Base-by-base conservation (phyloP, 2,888 invertebrate species). In the Euzetes globulus region DNA sequence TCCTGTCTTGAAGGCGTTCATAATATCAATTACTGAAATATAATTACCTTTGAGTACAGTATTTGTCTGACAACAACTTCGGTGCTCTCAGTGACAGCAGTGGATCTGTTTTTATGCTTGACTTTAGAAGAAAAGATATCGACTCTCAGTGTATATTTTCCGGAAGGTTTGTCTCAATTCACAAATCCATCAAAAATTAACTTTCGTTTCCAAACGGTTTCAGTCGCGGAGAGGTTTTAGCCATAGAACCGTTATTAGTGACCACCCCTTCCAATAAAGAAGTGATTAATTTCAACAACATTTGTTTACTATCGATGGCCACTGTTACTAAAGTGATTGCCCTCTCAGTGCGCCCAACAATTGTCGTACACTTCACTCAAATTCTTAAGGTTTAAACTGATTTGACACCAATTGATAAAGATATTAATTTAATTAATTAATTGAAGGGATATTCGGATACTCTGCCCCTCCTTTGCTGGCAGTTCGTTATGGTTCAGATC, bases 71-170 rank as follows among this genome's bases (percentile, higher is more conserved):
- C 77, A 86, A 88, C 6, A 88, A 89, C 33, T 82, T 91, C 75
- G 92, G 91, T 0, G 84, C 92, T 41, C 90, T 90, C 79, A 90
- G 93, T 25, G 97, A 98, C 81, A 92, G 91, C 68, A 93, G 95
- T 1, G 98, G 98, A 0, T 97, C 95, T 0, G 96, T 98, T 1
- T 98, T 95, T 88, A 90, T 94, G 78, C 85, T 97, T 50, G 91
- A 89, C 80, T 95, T 96, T 81, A 92, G 91, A 17, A 90, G 94
- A 50, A 86, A 95, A 60, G 90, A 91, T 0, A 92, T 92, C 82
- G 90, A 92, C 77, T 91, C 94, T 0, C 90, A 92, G 72, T 97
- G 98, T 82, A 85, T 99, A 19, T 99, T 99, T 83, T 96, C 97
- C 47, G 98, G 98, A 76, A 85, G 84, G 83, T 83, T 78, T 65